Conservation (phyloP, 2,888 invertebrate genomes). For the Tetheella fluctuosa region DNA sequence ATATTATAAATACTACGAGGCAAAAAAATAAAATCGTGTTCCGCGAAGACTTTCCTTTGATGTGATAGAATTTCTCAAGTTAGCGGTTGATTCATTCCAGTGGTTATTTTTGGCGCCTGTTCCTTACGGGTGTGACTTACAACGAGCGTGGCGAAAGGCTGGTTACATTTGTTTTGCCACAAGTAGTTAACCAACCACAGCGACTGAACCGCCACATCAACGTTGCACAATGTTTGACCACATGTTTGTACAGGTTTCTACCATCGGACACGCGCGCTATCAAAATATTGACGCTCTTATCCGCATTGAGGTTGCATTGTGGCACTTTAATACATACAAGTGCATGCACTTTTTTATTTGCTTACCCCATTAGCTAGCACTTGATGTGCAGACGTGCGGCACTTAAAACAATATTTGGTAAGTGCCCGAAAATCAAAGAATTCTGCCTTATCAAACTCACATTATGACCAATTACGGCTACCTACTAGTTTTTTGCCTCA, state of each 20-base stretch:
- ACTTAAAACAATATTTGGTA: slow-evolving; percentile 74
- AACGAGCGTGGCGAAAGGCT: slow-evolving; percentile 59
- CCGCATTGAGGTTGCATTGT: slow-evolving; percentile 71
- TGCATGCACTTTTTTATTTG: slow-evolving; percentile 70
- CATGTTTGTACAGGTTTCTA: slow-evolving; percentile 79
- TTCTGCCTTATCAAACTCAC: slow-evolving; percentile 65
- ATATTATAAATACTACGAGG: too few species aligned
- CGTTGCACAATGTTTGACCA: slow-evolving; percentile 81
- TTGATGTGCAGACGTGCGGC: slow-evolving; percentile 64
- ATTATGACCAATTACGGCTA: slow-evolving; percentile 66
- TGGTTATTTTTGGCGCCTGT: slow-evolving; percentile 66
- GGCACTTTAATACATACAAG: slow-evolving; percentile 70
- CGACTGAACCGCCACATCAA: slow-evolving; percentile 63
- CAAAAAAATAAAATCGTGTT: slow-evolving; percentile 53
- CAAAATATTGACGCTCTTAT: slow-evolving; percentile 82
- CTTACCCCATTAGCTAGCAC: slow-evolving; percentile 76
- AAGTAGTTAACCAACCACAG: slow-evolving; percentile 52
- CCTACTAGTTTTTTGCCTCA: slow-evolving; percentile 63
- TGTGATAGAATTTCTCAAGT: slow-evolving; percentile 71
- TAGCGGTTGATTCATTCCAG: slow-evolving; percentile 72
- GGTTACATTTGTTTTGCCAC: slow-evolving; percentile 64
- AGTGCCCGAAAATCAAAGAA: too few species aligned
- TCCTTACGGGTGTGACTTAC: slow-evolving; percentile 39
- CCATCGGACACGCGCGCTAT: slow-evolving; percentile 73
- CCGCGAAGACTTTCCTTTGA: slow-evolving; percentile 73